Evolutionary conservation across 2,797 vertebrate species (phyloP).

Genomic region (Sebastolobus altivelis): DNA sequence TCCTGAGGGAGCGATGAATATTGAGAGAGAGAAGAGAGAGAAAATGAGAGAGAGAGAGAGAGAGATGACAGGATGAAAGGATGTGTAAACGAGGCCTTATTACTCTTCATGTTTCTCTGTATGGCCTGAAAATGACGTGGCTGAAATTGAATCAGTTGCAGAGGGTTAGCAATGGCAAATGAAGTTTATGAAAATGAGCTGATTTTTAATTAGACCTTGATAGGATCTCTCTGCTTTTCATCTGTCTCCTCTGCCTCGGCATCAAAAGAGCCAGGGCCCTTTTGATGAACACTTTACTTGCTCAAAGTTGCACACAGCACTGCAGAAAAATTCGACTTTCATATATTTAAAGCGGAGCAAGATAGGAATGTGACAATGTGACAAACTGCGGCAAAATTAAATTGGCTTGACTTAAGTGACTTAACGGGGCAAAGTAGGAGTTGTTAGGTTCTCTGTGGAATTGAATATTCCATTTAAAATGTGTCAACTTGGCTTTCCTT

Average conservation of each 20-base stretch:
- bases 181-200: conserved; percentile 82
- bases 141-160: conserved; percentile 76
- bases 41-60: conserved; percentile 33
- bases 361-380: conserved; percentile 62
- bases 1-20: conserved; percentile 83
- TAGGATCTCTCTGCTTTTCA: conserved; percentile 82
- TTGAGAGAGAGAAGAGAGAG: conserved; percentile 42
- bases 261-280: conserved; percentile 74
- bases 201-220: conserved; percentile 84
- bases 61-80: conserved; percentile 64
- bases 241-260: conserved; percentile 71
- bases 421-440: conserved; percentile 56
- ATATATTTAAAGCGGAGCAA: conserved; percentile 65
- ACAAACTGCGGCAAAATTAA: conserved; percentile 66
- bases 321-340: conserved; percentile 71
- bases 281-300: conserved; percentile 78
- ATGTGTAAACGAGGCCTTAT: conserved; percentile 63
- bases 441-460: conserved; percentile 37
- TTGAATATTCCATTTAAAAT: conserved; percentile 44
- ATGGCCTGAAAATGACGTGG: conserved; percentile 54
- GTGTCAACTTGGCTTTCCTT: conserved; percentile 35
- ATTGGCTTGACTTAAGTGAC: conserved; percentile 57
- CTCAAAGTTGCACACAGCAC: conserved; percentile 67
- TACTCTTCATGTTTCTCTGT: conserved; percentile 58
- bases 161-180: conserved; percentile 70